These are phyloP conservation scores for Periphyllus acericola DNA, from an alignment of 2,888 invertebrate species.

Conservation along the genomic window DNA sequence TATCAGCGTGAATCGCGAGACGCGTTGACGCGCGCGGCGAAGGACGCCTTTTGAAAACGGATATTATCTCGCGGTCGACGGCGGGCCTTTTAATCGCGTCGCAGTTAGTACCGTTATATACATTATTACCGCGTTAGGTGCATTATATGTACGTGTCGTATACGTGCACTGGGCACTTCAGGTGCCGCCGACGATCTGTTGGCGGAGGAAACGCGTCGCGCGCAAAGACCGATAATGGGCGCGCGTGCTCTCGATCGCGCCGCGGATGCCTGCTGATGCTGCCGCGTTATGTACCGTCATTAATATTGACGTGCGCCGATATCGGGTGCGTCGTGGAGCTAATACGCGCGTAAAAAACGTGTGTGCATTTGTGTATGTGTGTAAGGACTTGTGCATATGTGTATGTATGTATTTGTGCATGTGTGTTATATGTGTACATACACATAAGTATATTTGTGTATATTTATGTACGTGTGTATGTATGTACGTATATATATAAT, in stretches of 20 bases:
- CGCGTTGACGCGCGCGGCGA: no score
- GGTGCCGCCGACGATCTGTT: background rate
- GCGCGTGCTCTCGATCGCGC: background rate
- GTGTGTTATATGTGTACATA: no score
- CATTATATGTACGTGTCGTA: background rate
- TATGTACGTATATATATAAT: no score
- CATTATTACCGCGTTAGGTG: background rate
- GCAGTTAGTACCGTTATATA: background rate
- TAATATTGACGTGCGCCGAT: background rate
- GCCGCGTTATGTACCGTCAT: background rate
- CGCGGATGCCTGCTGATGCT: background rate
- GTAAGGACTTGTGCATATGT: no score
- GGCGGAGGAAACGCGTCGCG: background rate
- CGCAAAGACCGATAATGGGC: background rate
- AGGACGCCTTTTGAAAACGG: background rate
- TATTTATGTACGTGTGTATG: no score
- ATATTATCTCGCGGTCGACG: background rate
- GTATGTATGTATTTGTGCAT: no score
- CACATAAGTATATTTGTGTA: no score
- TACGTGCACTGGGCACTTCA: background rate
- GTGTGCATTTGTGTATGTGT: no score
- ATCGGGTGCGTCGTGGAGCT: background rate
- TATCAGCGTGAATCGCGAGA: background rate
- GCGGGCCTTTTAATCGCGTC: background rate
- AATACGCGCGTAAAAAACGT: no score